Evolutionary conservation across 1,140 invertebrate species (phyloP), one percentile per base, ranked within the genome.

Genomic region (Brachionus manjavacas): DNA sequence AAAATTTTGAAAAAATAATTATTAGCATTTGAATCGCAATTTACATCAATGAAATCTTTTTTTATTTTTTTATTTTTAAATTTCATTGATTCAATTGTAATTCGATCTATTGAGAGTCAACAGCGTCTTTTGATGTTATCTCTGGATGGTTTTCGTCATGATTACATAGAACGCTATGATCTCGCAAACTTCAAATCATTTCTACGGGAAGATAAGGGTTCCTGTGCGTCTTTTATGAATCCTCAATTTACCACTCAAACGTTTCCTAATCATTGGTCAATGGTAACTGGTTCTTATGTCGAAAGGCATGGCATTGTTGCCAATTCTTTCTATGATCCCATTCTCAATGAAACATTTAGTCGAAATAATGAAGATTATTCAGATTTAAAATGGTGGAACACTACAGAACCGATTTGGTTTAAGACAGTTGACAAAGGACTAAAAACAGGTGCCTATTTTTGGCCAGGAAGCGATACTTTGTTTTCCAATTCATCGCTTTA

Each of bases 241-340:
- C 88, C 93, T 86, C 89, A 92, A 35, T 94, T 93, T 88, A 90
- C 92, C 0, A 93, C 93, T 1, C 93, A 93, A 89, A 95, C 94
- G 1, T 93, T 94, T 87, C 93, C 93, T 1, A 94, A 94, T 89
- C 94, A 95, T 89, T 93, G 93, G 86, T 91, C 93, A 1, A 92
- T 95, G 49, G 93, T 92, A 0, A 95, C 94, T 23, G 94, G 94
- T 3, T 86, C 94, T n/a, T 94, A 92, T 86, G 90, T 92, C 0
- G 93, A 94, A 88, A 90, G 87, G 74, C 94, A 95, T 89, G 94
- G 94, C 3, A 92, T 95, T 76, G 87, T 93, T 4, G 92, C 91
- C 60, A 94, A 93, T 88, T 87, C 87, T 41, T 91, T 92, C 87
- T 94, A 91, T 86, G 93, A 94, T 88, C 88, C 89, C 2, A 86